phyloP scores from a whole-genome alignment of 2,888 invertebrate species.

The Tetragonula carbonaria region DNA sequence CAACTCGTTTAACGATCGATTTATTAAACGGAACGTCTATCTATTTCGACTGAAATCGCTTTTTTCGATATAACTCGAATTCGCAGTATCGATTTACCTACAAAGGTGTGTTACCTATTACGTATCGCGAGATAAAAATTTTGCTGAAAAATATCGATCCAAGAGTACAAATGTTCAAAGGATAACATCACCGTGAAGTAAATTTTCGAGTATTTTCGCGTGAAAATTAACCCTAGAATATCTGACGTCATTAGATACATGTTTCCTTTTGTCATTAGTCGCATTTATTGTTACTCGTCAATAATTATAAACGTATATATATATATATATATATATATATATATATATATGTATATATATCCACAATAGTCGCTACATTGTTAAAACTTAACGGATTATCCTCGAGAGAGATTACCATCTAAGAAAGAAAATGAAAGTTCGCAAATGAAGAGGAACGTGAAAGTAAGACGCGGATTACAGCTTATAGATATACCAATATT shows the following conservation, averaged over 20 bases:
- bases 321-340: too few species aligned
- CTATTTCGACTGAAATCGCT: background rate
- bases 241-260: background rate
- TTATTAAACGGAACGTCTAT: background rate
- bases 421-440: slow-evolving; percentile 5
- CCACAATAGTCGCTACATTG: slow-evolving; percentile 35
- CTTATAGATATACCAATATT: slow-evolving; percentile 29
- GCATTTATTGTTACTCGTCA: slow-evolving; percentile 47
- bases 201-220: background rate
- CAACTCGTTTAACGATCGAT: background rate
- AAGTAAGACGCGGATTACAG: slow-evolving; percentile 15
- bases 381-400: slow-evolving; percentile 41
- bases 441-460: background rate
- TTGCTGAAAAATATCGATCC: background rate
- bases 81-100: background rate
- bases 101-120: background rate
- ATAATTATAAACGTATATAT: slow-evolving; percentile 44
- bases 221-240: slow-evolving; percentile 47
- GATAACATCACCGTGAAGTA: background rate
- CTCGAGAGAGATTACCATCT: slow-evolving; percentile 16
- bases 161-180: background rate
- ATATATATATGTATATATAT: slow-evolving; percentile 23
- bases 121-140: background rate
- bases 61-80: background rate
- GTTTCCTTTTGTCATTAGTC: slow-evolving; percentile 3